Percentiles rank a stretch among this genome's conserved stretches.
Evolutionary conservation across 2,797 vertebrate species (phyloP).

Genomic region (Mormyrus proboscirostris): DNA sequence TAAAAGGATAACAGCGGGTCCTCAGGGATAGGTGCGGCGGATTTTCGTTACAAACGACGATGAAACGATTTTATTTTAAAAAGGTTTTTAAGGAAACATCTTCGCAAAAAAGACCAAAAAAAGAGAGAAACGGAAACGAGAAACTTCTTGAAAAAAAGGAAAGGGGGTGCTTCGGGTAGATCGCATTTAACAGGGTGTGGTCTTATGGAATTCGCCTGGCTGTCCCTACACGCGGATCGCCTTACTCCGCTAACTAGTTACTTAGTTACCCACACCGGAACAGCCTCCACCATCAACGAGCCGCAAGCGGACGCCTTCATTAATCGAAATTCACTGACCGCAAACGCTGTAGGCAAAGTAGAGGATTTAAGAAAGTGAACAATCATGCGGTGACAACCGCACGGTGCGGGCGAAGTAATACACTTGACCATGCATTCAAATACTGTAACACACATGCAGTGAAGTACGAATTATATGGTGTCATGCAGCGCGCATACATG

Average conservation of each 20-base stretch:
- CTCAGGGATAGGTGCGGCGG: neutral
- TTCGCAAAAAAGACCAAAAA: neutral
- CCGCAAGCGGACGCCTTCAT: neutral
- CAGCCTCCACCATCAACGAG: neutral
- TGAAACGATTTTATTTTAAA: neutral
- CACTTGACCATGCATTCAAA: neutral
- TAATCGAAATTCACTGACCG: neutral
- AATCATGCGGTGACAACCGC: neutral
- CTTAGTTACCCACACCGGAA: neutral
- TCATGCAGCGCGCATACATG: neutral
- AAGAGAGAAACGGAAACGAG: constrained; percentile 28
- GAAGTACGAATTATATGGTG: neutral
- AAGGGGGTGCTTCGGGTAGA: constrained; percentile 53
- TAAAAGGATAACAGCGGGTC: neutral
- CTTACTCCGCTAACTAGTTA: neutral
- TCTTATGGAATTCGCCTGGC: constrained; percentile 58
- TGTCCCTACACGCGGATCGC: constrained; percentile 17
- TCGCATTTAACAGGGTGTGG: constrained; percentile 70
- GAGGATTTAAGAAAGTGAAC: neutral
- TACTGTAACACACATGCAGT: neutral
- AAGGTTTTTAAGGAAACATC: neutral
- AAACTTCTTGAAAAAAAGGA: constrained; percentile 26
- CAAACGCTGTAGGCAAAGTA: neutral
- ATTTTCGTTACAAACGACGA: neutral
- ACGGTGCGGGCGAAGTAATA: neutral